Evolutionary conservation across 2,113 vertebrate genomes (phyloP).

Genomic region (Geococcyx californianus): DNA sequence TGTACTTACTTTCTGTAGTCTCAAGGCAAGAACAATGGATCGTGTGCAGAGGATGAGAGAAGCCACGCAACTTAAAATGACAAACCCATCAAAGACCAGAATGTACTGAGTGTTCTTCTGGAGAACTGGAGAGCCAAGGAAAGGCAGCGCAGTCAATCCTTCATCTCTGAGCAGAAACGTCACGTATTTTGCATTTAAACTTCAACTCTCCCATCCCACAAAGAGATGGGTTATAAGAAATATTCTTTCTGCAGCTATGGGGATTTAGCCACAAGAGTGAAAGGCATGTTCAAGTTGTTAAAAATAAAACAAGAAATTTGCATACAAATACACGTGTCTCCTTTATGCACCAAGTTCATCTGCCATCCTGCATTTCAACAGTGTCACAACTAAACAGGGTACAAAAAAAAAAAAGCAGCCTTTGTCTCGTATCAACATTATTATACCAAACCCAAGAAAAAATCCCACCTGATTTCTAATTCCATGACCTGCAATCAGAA

Average conservation of each 20-base stretch:
- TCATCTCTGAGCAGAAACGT: neutral
- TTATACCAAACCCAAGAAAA: neutral
- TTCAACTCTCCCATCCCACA: neutral
- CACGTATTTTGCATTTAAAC: neutral
- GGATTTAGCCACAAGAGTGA: neutral
- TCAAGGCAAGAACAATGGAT: slow-evolving; percentile 89
- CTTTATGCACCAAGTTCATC: neutral
- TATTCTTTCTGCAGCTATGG: neutral
- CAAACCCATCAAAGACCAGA: slow-evolving; percentile 88
- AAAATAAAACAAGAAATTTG: neutral
- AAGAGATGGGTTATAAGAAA: neutral
- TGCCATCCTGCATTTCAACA: neutral
- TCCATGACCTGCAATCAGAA: neutral
- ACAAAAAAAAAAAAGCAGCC: neutral
- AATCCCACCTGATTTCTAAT: neutral
- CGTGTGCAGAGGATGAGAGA: slow-evolving; percentile 90
- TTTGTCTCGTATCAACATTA: neutral
- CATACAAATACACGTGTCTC: neutral
- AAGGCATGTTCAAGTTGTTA: neutral
- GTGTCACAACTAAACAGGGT: neutral
- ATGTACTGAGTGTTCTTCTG: slow-evolving; percentile 90
- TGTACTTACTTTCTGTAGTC: slow-evolving; percentile 85
- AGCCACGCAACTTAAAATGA: slow-evolving; percentile 86
- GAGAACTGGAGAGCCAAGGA: slow-evolving; percentile 73
- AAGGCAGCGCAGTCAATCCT: neutral